Evolutionary conservation across 2,797 vertebrate genomes (phyloP), one percentile per base, ranked within the genome.

Genomic region (Gephyroberyx darwinii): DNA sequence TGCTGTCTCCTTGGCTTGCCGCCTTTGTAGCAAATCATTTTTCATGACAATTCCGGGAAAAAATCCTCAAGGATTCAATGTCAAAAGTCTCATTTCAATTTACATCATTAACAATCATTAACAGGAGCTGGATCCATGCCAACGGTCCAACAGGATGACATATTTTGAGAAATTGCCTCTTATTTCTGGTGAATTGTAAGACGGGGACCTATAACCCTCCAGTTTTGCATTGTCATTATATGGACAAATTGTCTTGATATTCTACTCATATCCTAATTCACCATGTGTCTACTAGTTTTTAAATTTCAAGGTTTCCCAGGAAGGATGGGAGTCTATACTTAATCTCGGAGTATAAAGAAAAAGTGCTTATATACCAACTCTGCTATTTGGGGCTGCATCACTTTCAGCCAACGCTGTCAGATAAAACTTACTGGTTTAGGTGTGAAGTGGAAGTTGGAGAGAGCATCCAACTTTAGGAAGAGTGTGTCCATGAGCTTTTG

Each of bases 391-490:
- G 53, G 31, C 1, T 45, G 13, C 17, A 16, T 0, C 1, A 13
- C 2, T 48, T 65, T 67, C 1, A 50, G 5, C 47, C 5, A 51
- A 48, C 7, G 6, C 13, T 30, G 16, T 65, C 8, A 16, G 22
- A 16, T 0, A 26, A 75, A 31, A 94, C 95, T 93, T 89, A 99
- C 98, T 13, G 96, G 97, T 87, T 96, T 99, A 5, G 98, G 98
- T 59, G 92, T 98, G 80, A 99, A 99, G 88, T 98, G 97, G 84
- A 98, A 99, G 90, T 99, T 96, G 61, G 96, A 99, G n/a, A 99
- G 96, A 0, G 97, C 96, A 35, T 99, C 98, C 80, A 99, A 83
- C 74, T 98, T 96, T 8, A 97, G 83, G 89, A 99, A 99, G 12
- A 99, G 95, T 0, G 94, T 92, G 75, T 99, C 96, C 96, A 98